Conservation (phyloP, 1,140 invertebrate genomes). For the Hyles euphorbiae region DNA sequence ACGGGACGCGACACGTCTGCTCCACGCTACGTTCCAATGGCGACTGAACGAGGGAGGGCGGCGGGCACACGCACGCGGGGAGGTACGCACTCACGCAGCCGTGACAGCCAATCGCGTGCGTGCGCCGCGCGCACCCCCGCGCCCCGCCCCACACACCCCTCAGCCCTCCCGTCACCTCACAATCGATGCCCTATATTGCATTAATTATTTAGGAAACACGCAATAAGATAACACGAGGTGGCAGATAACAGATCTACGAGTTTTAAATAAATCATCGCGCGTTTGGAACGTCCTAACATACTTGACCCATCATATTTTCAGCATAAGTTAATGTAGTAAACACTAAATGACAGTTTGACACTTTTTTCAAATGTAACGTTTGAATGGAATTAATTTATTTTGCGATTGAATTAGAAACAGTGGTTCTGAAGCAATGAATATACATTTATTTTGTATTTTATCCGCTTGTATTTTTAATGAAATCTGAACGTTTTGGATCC, state of each 20-base stretch:
- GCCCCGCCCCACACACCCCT: constrained; percentile 42
- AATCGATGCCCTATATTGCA: constrained; percentile 77
- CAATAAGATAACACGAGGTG: constrained; percentile 75
- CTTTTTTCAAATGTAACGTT: too few species aligned
- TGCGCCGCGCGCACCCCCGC: constrained; percentile 68
- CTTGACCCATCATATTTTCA: constrained; percentile 9
- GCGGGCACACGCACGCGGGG: constrained; percentile 65
- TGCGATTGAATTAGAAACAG: too few species aligned
- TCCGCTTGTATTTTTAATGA: too few species aligned
- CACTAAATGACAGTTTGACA: too few species aligned
- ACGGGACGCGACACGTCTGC: constrained; percentile 36
- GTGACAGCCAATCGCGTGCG: constrained; percentile 72
- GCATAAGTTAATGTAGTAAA: too few species aligned
- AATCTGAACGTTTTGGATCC: too few species aligned
- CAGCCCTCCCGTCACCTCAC: constrained; percentile 65
- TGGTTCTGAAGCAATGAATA: too few species aligned
- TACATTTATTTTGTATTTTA: too few species aligned
- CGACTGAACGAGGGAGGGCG: constrained; percentile 60
- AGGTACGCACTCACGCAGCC: constrained; percentile 70
- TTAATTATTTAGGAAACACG: constrained; percentile 76
- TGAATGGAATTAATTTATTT: too few species aligned
- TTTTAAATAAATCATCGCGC: constrained; percentile 68
- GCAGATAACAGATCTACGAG: constrained; percentile 65
- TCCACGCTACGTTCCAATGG: constrained; percentile 41
- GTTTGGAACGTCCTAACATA: constrained; percentile 8